Conservation (phyloP, 2,888 invertebrate genomes). For the Volucella bombylans region DNA sequence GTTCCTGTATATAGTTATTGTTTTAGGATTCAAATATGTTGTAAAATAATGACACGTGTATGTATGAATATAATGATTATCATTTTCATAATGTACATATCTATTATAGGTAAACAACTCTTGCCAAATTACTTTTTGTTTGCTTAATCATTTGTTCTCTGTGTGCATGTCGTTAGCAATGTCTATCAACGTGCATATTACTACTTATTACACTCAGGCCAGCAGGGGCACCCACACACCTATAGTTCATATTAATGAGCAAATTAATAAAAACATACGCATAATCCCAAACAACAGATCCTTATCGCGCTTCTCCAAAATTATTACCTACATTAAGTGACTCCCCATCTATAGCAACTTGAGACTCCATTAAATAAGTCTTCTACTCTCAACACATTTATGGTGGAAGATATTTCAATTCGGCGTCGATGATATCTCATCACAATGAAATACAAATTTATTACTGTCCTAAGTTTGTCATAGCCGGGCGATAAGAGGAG, state of each 20-base stretch:
- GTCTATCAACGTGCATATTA: conserved; percentile 52
- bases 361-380: conserved; percentile 57
- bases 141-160: no score
- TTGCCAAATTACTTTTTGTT: no score
- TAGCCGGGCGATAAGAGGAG: conserved; percentile 48
- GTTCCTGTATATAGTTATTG: no score
- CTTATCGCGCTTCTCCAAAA: conserved; percentile 59
- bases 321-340: conserved; percentile 60
- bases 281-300: conserved; percentile 68
- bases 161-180: neutral
- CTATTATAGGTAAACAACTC: no score
- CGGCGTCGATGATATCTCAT: conserved; percentile 64
- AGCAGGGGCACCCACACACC: conserved; percentile 48
- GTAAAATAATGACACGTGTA: no score
- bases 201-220: conserved; percentile 22
- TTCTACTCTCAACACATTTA: conserved; percentile 55
- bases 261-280: conserved; percentile 67
- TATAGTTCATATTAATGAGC: conserved; percentile 58
- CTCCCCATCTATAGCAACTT: conserved; percentile 42
- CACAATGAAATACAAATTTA: conserved; percentile 64
- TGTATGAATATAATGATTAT: no score
- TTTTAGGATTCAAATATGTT: no score
- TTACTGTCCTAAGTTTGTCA: conserved; percentile 66
- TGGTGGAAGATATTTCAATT: conserved; percentile 69
- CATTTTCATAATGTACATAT: no score